Percentiles rank a stretch among this genome's conserved stretches.
These are phyloP conservation scores for Heterotilapia buettikoferi DNA, from an alignment of 2,113 vertebrate genomes.

Conservation along the genomic window DNA sequence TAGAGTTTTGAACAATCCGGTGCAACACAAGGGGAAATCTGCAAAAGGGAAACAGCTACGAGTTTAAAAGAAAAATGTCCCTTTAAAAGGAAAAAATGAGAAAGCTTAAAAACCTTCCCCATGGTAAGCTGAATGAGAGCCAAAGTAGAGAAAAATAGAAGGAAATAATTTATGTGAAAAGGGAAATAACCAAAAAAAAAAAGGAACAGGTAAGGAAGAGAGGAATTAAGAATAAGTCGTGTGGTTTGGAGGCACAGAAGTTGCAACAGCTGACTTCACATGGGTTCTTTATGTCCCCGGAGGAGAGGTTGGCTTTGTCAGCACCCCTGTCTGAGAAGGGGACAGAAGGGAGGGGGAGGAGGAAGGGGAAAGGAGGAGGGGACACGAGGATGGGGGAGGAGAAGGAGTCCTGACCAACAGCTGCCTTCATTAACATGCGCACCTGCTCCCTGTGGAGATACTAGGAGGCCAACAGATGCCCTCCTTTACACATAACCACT, in stretches of 20 bases:
- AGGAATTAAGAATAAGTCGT: constrained; percentile 7
- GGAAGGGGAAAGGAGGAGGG: background rate
- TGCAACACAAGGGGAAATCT: constrained; percentile 18
- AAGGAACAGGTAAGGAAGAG: constrained; percentile 25
- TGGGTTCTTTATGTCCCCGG: constrained; percentile 57
- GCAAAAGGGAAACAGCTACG: constrained; percentile 28
- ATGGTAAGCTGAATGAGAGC: background rate
- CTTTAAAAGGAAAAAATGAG: background rate
- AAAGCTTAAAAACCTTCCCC: background rate
- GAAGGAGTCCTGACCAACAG: constrained; percentile 73
- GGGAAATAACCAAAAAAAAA: background rate
- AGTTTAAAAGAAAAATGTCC: background rate
- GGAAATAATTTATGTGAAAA: background rate
- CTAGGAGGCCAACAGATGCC: constrained; percentile 76
- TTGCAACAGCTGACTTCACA: constrained; percentile 72
- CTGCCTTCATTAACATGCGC: constrained; percentile 84
- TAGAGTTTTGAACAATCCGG: constrained; percentile 20
- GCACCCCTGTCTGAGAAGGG: constrained; percentile 57
- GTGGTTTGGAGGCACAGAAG: constrained; percentile 44
- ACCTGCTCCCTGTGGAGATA: constrained; percentile 87
- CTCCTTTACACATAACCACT: constrained; percentile 45
- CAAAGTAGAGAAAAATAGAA: background rate
- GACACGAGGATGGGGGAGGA: constrained; percentile 15
- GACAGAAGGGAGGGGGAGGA: constrained; percentile 30
- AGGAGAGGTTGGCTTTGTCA: constrained; percentile 57